Evolutionary conservation across 2,113 vertebrate genomes (phyloP), one percentile per base, ranked within the genome.

Genomic region (Ceuthmochares aereus): DNA sequence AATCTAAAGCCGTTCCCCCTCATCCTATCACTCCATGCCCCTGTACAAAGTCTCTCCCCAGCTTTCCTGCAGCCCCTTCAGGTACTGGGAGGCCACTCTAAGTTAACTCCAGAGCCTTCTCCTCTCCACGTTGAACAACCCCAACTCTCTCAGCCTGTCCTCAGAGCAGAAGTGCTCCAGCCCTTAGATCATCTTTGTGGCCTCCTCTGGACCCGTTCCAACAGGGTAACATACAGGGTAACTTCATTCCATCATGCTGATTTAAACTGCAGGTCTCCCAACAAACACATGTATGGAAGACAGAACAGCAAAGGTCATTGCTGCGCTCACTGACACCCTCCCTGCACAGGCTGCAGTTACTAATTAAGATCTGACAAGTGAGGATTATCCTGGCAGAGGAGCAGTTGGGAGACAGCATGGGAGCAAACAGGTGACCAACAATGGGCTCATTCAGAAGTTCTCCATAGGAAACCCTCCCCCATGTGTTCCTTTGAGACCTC

Each of bases 181-280:
- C 17, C 43, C 43, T 45, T 45, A 14, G 16, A 45, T 45, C 43
- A 45, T 45, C 43, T 45, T 45, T 19, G 18, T 45, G 43, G 15
- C 15, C 43, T 45, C 43, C 43, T 19, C 43, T 45, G 43, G 43
- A 45, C 43, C 43, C 43, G 15, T 45, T 45, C 43, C 43, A 45
- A 45, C 43, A 45, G 7, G 43, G 42, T 43, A 43, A 43, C 42
- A 25, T 3, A 36, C 0, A 2, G 21, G 16, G 10, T 37, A 25
- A 56, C 20, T 47, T 70, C 32, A 5, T n/a, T 34, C 21, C 17
- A 4, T 6, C 36, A 30, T 0, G 0, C 12, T 12, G 21, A 68
- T 40, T 56, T 49, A 22, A 56, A 67, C 7, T n/a, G 30, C 36
- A 29, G 15, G 67, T 47, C 17, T 84, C 36, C 36, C n/a, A 45